phyloP scores from a whole-genome alignment of 2,113 vertebrate species.

The Addax nasomaculatus region DNA sequence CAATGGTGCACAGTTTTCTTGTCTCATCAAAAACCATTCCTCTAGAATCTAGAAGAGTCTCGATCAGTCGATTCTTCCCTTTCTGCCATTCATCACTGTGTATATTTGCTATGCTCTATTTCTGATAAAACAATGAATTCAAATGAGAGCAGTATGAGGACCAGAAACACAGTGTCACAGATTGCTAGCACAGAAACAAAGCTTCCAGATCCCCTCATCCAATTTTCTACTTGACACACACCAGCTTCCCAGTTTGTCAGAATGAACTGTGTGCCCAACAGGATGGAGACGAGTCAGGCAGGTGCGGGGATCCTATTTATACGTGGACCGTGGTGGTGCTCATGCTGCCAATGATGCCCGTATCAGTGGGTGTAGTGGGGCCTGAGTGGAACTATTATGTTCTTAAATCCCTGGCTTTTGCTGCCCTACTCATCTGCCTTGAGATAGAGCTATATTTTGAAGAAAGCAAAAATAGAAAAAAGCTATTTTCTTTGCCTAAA shows the following conservation, averaged over 20 bases:
- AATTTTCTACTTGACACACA: not conserved
- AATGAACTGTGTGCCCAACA: not conserved
- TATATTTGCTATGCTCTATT: not conserved
- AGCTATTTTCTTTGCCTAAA: not conserved
- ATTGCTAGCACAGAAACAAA: not conserved
- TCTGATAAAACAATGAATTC: not conserved
- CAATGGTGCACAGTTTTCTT: not conserved
- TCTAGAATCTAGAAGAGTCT: not conserved
- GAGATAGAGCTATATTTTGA: not conserved
- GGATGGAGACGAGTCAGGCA: not conserved
- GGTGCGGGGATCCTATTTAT: not conserved
- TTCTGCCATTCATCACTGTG: not conserved
- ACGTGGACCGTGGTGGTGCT: not conserved
- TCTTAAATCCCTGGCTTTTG: not conserved
- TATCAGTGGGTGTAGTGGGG: not conserved
- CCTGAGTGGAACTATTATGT: not conserved
- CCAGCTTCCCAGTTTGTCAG: not conserved
- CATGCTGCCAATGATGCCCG: not conserved
- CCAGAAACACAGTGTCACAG: not conserved
- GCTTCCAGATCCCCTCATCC: not conserved
- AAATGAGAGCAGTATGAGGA: not conserved
- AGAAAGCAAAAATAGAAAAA: not conserved
- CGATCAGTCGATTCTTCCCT: not conserved
- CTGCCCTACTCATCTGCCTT: not conserved
- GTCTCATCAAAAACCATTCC: not conserved